Conservation (phyloP, 2,113 vertebrate genomes). For the Pheucticus melanocephalus region DNA sequence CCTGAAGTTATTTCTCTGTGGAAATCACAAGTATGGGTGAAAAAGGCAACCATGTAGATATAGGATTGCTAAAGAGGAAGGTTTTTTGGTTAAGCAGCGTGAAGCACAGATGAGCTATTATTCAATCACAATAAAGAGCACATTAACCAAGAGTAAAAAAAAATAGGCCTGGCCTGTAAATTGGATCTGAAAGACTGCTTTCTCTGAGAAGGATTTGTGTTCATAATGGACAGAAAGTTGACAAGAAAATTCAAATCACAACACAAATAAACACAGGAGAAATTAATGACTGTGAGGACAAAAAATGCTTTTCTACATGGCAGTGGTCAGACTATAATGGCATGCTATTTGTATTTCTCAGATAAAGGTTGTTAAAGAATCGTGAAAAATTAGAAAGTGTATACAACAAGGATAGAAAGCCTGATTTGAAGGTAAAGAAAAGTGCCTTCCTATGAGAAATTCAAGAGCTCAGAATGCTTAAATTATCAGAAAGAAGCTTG, state of each 20-base stretch:
- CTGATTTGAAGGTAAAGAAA: not conserved
- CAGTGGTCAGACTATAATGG: not conserved
- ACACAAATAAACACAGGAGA: not conserved
- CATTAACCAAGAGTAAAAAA: not conserved
- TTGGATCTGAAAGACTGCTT: not conserved
- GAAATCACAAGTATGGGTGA: not conserved
- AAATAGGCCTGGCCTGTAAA: not conserved
- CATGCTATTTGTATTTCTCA: not conserved
- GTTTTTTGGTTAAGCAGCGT: not conserved
- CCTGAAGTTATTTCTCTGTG: not conserved
- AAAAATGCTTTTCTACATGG: not conserved
- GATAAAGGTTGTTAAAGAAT: not conserved
- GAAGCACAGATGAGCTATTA: not conserved
- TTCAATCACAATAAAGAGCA: not conserved
- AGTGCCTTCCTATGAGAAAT: not conserved
- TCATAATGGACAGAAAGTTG: not conserved
- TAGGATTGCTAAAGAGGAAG: not conserved
- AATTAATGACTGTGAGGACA: not conserved
- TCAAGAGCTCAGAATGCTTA: not conserved
- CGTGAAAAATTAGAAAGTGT: not conserved
- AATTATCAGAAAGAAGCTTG: not conserved
- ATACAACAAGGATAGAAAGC: not conserved
- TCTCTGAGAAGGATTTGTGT: not conserved
- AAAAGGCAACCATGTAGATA: not conserved
- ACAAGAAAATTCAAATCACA: not conserved